Evolutionary conservation across 2,113 vertebrate species (phyloP), one percentile per base, ranked within the genome.

Genomic region (Orthonyx spaldingii): DNA sequence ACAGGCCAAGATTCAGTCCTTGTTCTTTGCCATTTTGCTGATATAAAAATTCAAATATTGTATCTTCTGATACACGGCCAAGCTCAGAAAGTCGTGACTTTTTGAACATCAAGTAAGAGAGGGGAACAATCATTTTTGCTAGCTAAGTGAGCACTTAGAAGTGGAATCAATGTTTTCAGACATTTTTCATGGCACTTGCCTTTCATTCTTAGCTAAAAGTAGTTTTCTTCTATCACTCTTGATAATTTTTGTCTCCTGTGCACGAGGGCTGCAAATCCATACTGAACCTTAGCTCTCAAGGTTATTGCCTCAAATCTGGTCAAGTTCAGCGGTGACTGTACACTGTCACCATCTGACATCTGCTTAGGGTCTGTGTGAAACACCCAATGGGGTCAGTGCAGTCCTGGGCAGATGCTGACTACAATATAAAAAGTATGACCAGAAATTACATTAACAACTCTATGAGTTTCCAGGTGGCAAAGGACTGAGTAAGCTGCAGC

Each of bases 391-490:
- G 20, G 50, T 76, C n/a, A 39, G n/a, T 16, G 33, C 27, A 49
- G 47, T 63, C 53, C 60, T 4, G 1, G 39, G 24, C 26, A 90
- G 33, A 35, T 63, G 23, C 39, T 74, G 42, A 35, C 71, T 52
- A 32, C 1, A 0, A 39, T 39, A 65, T 0, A 4, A 37, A 56
- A 83, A 50, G 7, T 35, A 26, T 7, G 3, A 59, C 30, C 27
- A 86, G 50, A 74, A 86, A 66, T 60, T 5, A 35, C 35, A 44
- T 39, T 66, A 84, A 53, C 24, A 86, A 68, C 55, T 50, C 52
- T 11, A 11, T 39, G 44, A 77, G 8, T 59, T 89, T 83, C 30
- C 57, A 61, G 10, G 46, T 33, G 72, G 70, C 18, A 46, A 80
- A 91, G 30, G 46, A 69, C 27, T 35, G 57, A 79, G 39, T 17